phyloP scores from a whole-genome alignment of 2,113 vertebrate genomes.

The Tor tambroides region DNA sequence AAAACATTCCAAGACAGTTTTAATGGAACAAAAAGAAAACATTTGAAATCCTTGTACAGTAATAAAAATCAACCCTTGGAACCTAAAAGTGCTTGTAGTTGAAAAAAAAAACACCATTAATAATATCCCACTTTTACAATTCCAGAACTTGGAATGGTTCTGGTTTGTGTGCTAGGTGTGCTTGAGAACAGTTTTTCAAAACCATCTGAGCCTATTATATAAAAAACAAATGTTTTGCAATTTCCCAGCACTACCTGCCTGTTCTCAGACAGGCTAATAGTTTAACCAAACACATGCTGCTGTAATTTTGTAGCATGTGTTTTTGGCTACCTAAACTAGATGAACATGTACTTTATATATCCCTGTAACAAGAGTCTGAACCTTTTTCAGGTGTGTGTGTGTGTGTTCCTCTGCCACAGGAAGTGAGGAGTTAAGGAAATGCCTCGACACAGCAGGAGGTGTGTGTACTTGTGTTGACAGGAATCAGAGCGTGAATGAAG shows the following conservation, averaged over 20 bases:
- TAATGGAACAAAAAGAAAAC: background rate
- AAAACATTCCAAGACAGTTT: background rate
- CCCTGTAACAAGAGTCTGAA: background rate
- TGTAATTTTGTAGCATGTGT: background rate
- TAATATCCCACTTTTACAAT: background rate
- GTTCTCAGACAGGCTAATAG: background rate
- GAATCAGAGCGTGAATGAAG: constrained; percentile 31
- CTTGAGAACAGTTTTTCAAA: too few relatives aligned
- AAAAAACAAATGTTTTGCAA: background rate
- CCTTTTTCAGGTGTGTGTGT: constrained; percentile 39
- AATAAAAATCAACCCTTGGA: background rate
- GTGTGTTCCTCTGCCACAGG: background rate
- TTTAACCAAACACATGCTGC: background rate
- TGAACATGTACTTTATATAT: background rate
- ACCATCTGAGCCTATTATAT: background rate
- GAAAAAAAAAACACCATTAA: background rate
- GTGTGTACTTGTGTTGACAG: constrained; percentile 42
- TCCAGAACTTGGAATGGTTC: background rate
- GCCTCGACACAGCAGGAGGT: background rate
- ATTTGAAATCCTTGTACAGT: background rate
- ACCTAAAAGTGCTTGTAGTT: background rate
- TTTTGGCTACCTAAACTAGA: background rate
- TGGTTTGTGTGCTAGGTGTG: background rate
- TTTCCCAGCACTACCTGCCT: background rate
- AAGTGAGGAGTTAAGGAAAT: background rate